Percentiles rank a stretch among this genome's conserved stretches.
Conservation (phyloP, 2,797 vertebrate genomes). For the Molothrus ater region DNA sequence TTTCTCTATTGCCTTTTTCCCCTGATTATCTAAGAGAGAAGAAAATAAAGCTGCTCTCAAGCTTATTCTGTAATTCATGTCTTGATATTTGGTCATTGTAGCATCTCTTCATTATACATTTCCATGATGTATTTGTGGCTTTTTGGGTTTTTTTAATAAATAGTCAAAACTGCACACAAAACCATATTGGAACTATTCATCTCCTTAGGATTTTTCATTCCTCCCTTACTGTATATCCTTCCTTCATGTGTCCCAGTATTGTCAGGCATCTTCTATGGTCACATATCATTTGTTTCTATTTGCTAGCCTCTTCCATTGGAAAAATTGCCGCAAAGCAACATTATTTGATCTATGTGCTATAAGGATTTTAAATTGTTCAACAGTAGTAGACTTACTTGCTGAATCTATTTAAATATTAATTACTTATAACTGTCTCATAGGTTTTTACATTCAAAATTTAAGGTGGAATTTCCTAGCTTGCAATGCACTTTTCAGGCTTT, state of each 20-base stretch:
- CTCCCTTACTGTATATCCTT: neutral
- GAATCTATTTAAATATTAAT: neutral
- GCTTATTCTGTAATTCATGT: neutral
- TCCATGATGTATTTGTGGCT: neutral
- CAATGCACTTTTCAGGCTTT: neutral
- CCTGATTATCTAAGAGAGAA: neutral
- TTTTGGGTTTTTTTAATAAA: neutral
- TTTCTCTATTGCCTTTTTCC: neutral
- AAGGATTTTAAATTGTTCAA: neutral
- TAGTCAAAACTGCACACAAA: neutral
- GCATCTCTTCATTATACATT: neutral
- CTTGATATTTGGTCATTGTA: neutral
- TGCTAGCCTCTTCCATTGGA: neutral
- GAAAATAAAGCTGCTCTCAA: neutral
- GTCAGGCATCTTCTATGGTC: neutral
- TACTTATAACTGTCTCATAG: neutral
- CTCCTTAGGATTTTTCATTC: neutral
- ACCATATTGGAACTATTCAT: neutral
- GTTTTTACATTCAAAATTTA: neutral
- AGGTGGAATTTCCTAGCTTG: neutral
- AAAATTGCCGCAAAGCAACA: neutral
- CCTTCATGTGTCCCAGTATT: neutral
- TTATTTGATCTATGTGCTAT: neutral
- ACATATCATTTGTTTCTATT: neutral
- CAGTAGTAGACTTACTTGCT: neutral